phyloP scores from a whole-genome alignment of 2,888 invertebrate species.

The Xestia rhomboidea region DNA sequence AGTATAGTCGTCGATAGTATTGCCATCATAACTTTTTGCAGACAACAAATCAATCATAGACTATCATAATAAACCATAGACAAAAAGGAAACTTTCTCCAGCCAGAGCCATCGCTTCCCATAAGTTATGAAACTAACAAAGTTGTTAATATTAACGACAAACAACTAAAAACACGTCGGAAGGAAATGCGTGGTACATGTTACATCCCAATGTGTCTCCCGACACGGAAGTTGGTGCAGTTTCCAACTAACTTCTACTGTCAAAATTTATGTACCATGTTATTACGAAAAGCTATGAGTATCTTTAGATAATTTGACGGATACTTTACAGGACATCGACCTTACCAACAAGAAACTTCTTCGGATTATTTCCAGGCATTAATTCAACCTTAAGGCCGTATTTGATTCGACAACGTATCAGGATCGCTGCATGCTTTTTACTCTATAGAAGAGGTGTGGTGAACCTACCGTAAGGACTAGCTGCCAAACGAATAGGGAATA shows the following conservation, averaged over 20 bases:
- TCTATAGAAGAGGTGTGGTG: neutral
- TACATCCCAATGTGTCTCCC: conserved; percentile 31
- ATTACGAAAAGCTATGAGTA: neutral
- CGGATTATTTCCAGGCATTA: neutral
- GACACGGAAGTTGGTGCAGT: conserved; percentile 40
- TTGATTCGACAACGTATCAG: neutral
- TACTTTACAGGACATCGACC: neutral
- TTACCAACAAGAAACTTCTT: neutral
- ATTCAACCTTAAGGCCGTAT: too few species aligned
- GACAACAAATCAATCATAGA: conserved; percentile 29
- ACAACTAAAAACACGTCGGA: conserved; percentile 39
- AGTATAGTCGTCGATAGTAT: conserved; percentile 2
- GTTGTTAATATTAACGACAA: conserved; percentile 23
- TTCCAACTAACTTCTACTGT: conserved; percentile 24
- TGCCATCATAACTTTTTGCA: conserved; percentile 36
- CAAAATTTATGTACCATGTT: conserved; percentile 32
- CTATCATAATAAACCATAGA: conserved; percentile 7
- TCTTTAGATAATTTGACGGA: neutral
- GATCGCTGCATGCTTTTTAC: neutral
- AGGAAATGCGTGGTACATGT: conserved; percentile 36
- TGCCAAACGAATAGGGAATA: too few species aligned
- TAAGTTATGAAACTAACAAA: conserved; percentile 17
- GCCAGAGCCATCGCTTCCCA: conserved; percentile 19
- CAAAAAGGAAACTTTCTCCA: conserved; percentile 28
- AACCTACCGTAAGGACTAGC: neutral